phyloP scores from a whole-genome alignment of 1,140 invertebrate genomes.

The Orchestia grillus region DNA sequence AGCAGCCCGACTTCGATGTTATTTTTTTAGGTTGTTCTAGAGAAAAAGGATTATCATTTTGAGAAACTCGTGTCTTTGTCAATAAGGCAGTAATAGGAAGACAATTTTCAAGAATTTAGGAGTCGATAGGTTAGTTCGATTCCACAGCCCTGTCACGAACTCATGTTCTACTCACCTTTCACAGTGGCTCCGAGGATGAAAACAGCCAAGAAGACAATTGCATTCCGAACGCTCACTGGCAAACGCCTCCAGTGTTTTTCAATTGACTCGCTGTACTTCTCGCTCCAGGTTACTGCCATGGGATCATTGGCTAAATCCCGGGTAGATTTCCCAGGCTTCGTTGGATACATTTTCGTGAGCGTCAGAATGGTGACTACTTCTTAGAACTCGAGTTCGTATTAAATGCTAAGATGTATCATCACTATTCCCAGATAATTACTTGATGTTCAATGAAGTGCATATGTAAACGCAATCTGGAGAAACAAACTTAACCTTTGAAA shows the following conservation, averaged over 20 bases:
- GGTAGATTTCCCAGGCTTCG: not conserved
- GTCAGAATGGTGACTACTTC: not conserved
- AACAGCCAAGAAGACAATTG: conserved; percentile 75
- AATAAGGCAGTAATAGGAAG: too few species aligned
- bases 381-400: not conserved
- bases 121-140: too few species aligned
- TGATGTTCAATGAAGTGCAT: not conserved
- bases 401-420: not conserved
- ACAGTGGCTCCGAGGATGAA: conserved; percentile 76
- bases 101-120: too few species aligned
- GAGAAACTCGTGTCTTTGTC: too few species aligned
- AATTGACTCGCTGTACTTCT: conserved; percentile 73
- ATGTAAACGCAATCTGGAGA: not conserved
- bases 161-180: conserved; percentile 72
- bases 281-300: conserved; percentile 74
- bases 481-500: not conserved
- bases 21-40: too few species aligned
- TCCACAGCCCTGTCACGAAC: not conserved
- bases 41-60: too few species aligned
- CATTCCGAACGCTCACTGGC: conserved; percentile 73
- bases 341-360: not conserved
- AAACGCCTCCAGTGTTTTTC: conserved; percentile 75
- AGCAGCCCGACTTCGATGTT: too few species aligned
- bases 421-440: not conserved
- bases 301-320: conserved; percentile 70